Evolutionary conservation across 2,888 invertebrate genomes (phyloP).

Genomic region (Lacanobia oleracea): DNA sequence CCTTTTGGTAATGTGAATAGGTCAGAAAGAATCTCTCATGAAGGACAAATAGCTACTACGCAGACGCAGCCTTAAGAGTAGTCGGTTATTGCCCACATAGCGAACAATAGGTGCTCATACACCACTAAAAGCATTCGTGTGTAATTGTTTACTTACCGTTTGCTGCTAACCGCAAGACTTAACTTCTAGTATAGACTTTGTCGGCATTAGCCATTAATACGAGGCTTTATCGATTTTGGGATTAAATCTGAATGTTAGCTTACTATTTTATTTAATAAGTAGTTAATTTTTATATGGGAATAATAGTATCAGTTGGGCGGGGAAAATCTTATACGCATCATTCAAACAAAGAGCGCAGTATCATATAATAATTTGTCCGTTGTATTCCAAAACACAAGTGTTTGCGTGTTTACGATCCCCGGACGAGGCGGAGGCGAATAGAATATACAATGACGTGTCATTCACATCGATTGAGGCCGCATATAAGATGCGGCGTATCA

Average conservation of each 20-base stretch:
- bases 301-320: background rate
- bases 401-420: constrained; percentile 87
- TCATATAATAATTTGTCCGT: constrained; percentile 76
- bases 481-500: constrained; percentile 85
- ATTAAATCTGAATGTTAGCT: background rate
- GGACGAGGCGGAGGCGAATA: constrained; percentile 85
- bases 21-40: constrained; percentile 68
- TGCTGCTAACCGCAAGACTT: constrained; percentile 72
- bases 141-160: constrained; percentile 79
- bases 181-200: constrained; percentile 63
- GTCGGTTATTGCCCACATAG: constrained; percentile 71
- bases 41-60: constrained; percentile 67
- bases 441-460: constrained; percentile 89
- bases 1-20: constrained; percentile 40
- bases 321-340: constrained; percentile 24
- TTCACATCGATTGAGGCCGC: constrained; percentile 88
- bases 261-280: constrained; percentile 10
- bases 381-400: constrained; percentile 85
- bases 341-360: constrained; percentile 43
- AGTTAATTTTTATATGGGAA: constrained; percentile 5
- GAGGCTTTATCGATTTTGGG: constrained; percentile 33
- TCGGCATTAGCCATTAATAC: constrained; percentile 55
- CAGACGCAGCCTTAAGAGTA: constrained; percentile 68
- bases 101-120: constrained; percentile 80
- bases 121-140: constrained; percentile 78